Evolutionary conservation across 2,888 invertebrate genomes (phyloP).

Genomic region (Amphipyra berbera): DNA sequence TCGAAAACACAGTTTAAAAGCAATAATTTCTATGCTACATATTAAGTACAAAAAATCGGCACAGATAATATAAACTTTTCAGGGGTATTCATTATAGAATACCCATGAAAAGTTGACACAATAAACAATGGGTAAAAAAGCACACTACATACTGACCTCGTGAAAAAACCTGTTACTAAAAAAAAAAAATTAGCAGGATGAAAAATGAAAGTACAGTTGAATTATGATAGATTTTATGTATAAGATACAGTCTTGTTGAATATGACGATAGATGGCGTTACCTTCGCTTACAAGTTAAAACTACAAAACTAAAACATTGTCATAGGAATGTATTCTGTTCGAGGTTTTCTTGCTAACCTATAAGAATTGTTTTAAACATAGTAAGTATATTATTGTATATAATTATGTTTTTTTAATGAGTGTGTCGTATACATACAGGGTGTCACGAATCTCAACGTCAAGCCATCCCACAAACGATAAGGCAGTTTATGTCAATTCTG

Average conservation of each 20-base stretch:
- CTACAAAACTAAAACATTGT: not conserved
- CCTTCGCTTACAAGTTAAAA: constrained; percentile 1
- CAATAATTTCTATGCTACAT: not conserved
- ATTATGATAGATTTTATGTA: constrained; percentile 17
- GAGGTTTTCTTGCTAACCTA: not conserved
- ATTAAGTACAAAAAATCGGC: not conserved
- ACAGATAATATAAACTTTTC: not conserved
- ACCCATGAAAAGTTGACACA: not conserved
- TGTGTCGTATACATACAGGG: too few relatives aligned
- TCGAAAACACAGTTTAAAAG: not conserved
- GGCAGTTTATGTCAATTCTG: too few relatives aligned
- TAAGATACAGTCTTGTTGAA: constrained; percentile 44
- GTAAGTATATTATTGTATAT: not conserved
- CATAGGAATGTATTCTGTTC: constrained; percentile 1
- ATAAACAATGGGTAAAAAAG: not conserved
- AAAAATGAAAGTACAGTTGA: constrained; percentile 38
- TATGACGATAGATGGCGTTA: constrained; percentile 14
- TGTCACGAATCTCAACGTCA: too few relatives aligned
- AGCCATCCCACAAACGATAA: too few relatives aligned
- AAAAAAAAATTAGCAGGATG: constrained; percentile 47
- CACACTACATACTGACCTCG: constrained; percentile 69
- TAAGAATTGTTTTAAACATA: not conserved
- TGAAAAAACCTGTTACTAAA: constrained; percentile 61
- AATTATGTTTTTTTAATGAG: too few relatives aligned
- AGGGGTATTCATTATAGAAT: not conserved